These are phyloP conservation scores for Formica selysi DNA, from an alignment of 1,140 invertebrate genomes.

Conservation along the genomic window DNA sequence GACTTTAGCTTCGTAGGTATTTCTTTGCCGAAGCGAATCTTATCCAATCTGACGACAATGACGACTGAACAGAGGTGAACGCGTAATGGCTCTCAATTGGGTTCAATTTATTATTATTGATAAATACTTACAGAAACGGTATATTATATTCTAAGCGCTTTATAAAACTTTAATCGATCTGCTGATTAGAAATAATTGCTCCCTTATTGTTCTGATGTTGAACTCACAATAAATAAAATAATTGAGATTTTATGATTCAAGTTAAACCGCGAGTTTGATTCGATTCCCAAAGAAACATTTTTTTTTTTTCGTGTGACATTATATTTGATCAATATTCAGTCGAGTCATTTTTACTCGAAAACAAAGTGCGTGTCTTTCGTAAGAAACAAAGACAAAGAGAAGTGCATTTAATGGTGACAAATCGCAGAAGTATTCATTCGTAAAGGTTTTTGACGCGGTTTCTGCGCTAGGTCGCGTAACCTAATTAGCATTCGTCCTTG, in stretches of 20 bases:
- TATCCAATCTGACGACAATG: not conserved
- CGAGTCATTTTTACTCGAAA: not conserved
- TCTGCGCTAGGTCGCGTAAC: conserved; percentile 23
- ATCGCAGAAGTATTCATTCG: conserved; percentile 26
- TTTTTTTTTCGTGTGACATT: not conserved
- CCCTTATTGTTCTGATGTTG: not conserved
- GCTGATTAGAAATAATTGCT: conserved; percentile 34
- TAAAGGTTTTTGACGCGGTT: conserved; percentile 30
- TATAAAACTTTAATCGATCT: conserved; percentile 54
- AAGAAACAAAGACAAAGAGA: conserved; percentile 9
- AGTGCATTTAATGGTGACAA: conserved; percentile 21
- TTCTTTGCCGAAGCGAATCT: conserved; percentile 38
- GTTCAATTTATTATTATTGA: conserved; percentile 36
- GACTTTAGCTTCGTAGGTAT: conserved; percentile 23
- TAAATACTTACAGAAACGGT: conserved; percentile 35
- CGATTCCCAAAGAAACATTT: not conserved
- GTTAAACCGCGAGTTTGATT: not conserved
- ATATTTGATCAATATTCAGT: not conserved
- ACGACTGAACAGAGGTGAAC: conserved; percentile 1
- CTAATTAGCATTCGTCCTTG: conserved; percentile 39
- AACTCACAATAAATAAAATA: not conserved
- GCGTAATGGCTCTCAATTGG: conserved; percentile 44
- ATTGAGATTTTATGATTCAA: not conserved
- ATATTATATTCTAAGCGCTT: not conserved
- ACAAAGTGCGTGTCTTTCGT: not conserved